Evolutionary conservation across 2,797 vertebrate genomes (phyloP), one percentile per base, ranked within the genome.

Genomic region (Anguilla pacifica): DNA sequence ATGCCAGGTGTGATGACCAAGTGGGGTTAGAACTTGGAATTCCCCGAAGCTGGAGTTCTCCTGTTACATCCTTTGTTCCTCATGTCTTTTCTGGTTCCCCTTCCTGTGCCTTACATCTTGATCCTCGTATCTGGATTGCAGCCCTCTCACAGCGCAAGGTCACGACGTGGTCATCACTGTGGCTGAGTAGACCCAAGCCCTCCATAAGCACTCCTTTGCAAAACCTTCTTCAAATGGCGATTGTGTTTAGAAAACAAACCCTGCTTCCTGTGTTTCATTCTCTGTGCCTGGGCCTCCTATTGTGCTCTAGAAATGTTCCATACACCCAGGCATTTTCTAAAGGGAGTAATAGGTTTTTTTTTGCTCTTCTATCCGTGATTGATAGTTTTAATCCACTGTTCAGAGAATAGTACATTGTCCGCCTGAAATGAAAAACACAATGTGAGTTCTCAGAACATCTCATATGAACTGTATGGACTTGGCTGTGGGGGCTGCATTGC

Each of bases 341-440:
- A 5, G 17, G 46, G 43, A 49, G 43, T 82, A 82, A 82, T 82
- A 51, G 19, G 46, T 25, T 43, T 77, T 81, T 49, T 51, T 51
- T 25, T 51, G 11, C 25, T 51, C 25, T 51, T 51, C 53, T 61
- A 35, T 6, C n/a, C 46, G 35, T 83, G 86, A 87, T 70, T 79
- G 86, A 87, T 82, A 31, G 86, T 67, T 83, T 87, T 70, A 87
- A 87, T 87, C 19, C 46, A 83, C 59, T n/a, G 7, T 70, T 87
- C 79, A 49, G 61, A 64, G 79, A 49, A 51, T 79, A 83, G 81
- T 53, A 70, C 39, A 67, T 64, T 51, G 82, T n/a, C 43, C 6
- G 9, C 67, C 79, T 55, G 61, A 70, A 70, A 67, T 67, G 86
- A 67, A 85, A 85, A 70, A 83, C 43, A 10, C 43, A 82, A 51